Base-by-base conservation (phyloP, 2,888 invertebrate species). In the Harpalus rubripes region DNA sequence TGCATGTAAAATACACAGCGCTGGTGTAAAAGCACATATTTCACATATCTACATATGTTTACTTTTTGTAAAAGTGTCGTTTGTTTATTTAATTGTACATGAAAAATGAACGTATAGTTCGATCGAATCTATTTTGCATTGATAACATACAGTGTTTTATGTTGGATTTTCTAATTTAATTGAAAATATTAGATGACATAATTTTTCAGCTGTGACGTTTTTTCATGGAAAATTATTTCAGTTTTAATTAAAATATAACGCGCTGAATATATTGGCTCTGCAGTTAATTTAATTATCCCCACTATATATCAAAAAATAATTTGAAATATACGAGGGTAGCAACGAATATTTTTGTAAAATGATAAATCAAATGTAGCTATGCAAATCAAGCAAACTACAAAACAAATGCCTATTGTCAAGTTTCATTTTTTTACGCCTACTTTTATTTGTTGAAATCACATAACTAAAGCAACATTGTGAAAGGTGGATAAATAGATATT, bases 41-140 rank as follows among this genome's bases (percentile, higher is more conserved):
- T 52, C 44, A 52, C 44, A 52, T 52, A 44, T 44, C 44, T 44
- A 10, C 44, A 52, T 52, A 52, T 52, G 44, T 52, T 52, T 52
- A 52, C 10, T 52, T 52, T 52, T 52, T 52, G 44, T 52, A 1
- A 52, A 52, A 52, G 44, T 52, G 12, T 7, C 44, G 44, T 52
- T 6, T 52, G 44, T 52, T 52, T 52, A 52, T 52, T 52, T 52
- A 52, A 52, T 52, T 52, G 10, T 52, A 52, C 8, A 52, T 52
- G 10, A 52, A 52, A 52, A 52, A 52, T 52, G 44, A 52, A 12
- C 44, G 32, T 32, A 52, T 12, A 52, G 44, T 52, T 52, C 44
- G 7, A 12, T 52, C 12, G 2, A 12, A 12, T 12, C 44, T 52
- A 7, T 52, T 52, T 10, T 52, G 2, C 44, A 52, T 12, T 52